A percentile compares a stretch with the other conserved stretches of the same genome.
phyloP scores from a whole-genome alignment of 2,113 vertebrate species.

The Triplophysa siluroides region DNA sequence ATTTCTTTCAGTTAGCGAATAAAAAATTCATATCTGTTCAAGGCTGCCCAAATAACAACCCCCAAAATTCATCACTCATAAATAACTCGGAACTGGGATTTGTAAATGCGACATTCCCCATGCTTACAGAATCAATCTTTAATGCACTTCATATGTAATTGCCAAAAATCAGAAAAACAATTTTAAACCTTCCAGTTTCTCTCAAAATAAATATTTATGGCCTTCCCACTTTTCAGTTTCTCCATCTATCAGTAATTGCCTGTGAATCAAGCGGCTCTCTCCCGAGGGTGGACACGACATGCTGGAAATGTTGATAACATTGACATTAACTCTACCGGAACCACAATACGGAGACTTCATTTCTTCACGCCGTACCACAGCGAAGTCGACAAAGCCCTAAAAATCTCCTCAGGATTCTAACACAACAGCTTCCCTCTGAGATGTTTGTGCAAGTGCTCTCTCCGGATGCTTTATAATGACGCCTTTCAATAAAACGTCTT shows the following conservation, averaged over 20 bases:
- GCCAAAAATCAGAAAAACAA: constrained; percentile 70
- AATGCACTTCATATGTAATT: constrained; percentile 76
- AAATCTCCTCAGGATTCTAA: neutral
- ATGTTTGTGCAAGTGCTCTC: constrained; percentile 31
- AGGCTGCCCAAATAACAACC: constrained; percentile 34
- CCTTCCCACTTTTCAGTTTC: constrained; percentile 61
- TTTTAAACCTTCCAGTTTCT: constrained; percentile 70
- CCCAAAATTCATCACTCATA: constrained; percentile 57
- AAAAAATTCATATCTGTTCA: constrained; percentile 38
- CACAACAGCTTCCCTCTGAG: constrained; percentile 18
- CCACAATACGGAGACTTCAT: neutral
- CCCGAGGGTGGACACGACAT: constrained; percentile 60
- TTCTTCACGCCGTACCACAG: neutral
- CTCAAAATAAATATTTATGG: constrained; percentile 81
- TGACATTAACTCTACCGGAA: constrained; percentile 50
- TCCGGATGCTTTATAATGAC: constrained; percentile 9
- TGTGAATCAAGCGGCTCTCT: constrained; percentile 75
- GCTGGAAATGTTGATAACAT: constrained; percentile 65
- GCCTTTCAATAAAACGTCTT: constrained; percentile 25
- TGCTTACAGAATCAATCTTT: constrained; percentile 75
- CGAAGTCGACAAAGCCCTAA: neutral
- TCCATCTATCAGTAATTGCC: constrained; percentile 72
- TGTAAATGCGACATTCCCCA: constrained; percentile 70
- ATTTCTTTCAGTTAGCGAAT: constrained; percentile 17
- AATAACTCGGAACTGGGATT: constrained; percentile 70